Evolutionary conservation across 2,797 vertebrate genomes (phyloP), one percentile per base, ranked within the genome.

Genomic region (Pagetopsis macropterus): DNA sequence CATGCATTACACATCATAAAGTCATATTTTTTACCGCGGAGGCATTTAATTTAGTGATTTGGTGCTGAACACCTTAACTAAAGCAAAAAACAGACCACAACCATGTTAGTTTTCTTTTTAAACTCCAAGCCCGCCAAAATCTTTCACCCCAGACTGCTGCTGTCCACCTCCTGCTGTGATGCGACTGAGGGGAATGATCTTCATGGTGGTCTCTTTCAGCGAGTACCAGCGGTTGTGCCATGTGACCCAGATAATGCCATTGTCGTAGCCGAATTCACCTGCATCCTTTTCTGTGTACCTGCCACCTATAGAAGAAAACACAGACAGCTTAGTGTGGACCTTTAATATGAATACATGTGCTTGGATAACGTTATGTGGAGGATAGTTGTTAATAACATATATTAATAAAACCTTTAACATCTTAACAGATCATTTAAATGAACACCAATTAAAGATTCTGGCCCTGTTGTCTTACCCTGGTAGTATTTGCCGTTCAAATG

Each of bases 401-500:
- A 3, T 33, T 44, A 19, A 8, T 17, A 12, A 2, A 5, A 3
- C 14, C 31, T 23, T 19, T 19, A 57, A 23, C 5, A 11, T 10
- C 64, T 62, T 43, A 33, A 55, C 14, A 3, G 10, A 40, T 23
- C 3, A 37, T 37, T n/a, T 11, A 41, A 46, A n/a, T 45, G 8
- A 66, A 46, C 46, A 51, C 7, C 9, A 40, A 11, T 27, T 3
- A 13, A 44, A 27, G 0, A 4, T 6, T 44, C 2, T 17, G 10
- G 10, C 45, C 0, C n/a, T 31, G 5, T 11, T 37, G 55, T 59
- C 8, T 88, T 91, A 99, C 98, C 96, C 84, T 3, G 63, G 82
- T 98, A 97, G 83, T 98, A 99, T 95, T 94, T 91, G 79, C 98
- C 98, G 5, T 99, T 99, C 86, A 99, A 94, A 81, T 99, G 96